These are phyloP conservation scores for Leptoclinus maculatus DNA, from an alignment of 2,797 vertebrate species.

Conservation along the genomic window DNA sequence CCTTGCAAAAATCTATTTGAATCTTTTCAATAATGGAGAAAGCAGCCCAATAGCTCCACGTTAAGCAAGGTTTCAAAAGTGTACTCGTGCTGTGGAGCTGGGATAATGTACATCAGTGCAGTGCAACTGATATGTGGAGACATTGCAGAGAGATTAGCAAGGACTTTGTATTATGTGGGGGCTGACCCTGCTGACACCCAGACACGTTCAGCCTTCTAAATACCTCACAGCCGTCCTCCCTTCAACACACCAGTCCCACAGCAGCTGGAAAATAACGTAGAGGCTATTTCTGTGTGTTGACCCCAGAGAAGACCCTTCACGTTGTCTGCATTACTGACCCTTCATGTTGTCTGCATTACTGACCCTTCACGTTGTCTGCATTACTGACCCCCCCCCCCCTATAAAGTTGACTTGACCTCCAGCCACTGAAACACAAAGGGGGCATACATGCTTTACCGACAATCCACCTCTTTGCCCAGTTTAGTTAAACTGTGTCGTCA, in stretches of 20 bases:
- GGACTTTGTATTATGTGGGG: constrained; percentile 14
- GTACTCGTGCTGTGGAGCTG: background rate
- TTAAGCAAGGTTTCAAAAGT: background rate
- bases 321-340: constrained; percentile 10
- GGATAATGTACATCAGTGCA: background rate
- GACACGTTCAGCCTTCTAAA: constrained; percentile 50
- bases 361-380: constrained; percentile 17
- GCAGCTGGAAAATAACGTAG: constrained; percentile 6
- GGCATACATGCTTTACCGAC: background rate
- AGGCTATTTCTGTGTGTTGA: constrained; percentile 37
- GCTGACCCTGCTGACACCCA: constrained; percentile 37
- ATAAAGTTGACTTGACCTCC: constrained; percentile 4
- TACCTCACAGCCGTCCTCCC: background rate
- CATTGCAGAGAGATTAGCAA: constrained; percentile 32
- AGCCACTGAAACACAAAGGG: background rate
- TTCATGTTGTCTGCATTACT: constrained; percentile 23
- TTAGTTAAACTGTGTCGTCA: background rate
- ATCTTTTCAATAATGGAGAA: constrained; percentile 11
- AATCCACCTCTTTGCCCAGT: background rate
- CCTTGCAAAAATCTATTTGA: background rate
- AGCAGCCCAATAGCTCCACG: background rate
- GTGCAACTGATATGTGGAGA: constrained; percentile 23
- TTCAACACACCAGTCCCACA: constrained; percentile 18
- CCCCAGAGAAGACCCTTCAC: constrained; percentile 24
- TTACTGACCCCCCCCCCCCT: background rate